Evolutionary conservation across 2,113 vertebrate species (phyloP).

Genomic region (Empidonax alnorum): DNA sequence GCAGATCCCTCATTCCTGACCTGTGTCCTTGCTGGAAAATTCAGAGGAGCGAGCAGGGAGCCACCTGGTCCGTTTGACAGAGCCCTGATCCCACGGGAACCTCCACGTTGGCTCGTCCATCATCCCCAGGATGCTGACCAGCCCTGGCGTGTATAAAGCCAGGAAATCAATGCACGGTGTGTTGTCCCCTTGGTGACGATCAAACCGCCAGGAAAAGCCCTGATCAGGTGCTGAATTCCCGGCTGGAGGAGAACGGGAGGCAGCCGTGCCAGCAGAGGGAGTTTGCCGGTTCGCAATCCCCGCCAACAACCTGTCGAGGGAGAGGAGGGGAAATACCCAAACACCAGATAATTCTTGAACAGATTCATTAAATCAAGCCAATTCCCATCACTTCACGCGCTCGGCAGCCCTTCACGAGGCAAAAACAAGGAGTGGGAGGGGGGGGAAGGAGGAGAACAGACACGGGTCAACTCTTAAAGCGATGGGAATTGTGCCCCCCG

Average conservation of each 20-base stretch:
- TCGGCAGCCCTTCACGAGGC: background rate
- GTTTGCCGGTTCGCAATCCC: background rate
- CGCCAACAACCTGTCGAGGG: background rate
- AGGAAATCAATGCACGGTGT: background rate
- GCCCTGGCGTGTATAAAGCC: background rate
- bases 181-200: background rate
- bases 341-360: background rate
- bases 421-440: background rate
- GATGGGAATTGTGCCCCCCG: background rate
- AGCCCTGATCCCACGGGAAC: background rate
- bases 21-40: background rate
- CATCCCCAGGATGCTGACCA: background rate
- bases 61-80: rapidly evolving
- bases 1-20: background rate
- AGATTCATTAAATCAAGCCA: slow-evolving; percentile 8
- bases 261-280: background rate
- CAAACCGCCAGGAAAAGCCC: background rate
- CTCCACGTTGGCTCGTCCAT: rapidly evolving
- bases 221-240: background rate
- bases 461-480: background rate
- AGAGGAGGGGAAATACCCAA: background rate
- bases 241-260: background rate
- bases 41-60: background rate
- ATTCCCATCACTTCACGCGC: background rate
- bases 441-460: background rate